Base-by-base conservation (phyloP, 2,113 vertebrate species). In the Vireo altiloquus region DNA sequence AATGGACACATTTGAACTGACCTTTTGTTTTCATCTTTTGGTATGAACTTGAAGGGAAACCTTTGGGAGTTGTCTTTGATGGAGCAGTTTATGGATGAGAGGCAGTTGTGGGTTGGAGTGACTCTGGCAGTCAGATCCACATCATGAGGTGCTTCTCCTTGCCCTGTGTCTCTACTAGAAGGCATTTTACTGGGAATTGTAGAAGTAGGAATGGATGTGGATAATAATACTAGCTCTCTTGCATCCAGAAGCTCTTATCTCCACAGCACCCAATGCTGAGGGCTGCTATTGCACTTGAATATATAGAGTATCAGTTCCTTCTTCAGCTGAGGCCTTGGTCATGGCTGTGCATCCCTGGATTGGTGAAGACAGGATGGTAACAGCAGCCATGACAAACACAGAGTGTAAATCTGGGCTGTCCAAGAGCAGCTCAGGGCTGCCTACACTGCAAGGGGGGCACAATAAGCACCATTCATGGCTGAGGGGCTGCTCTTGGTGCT, bases 251-350 rank as follows among this genome's bases (percentile, higher is more conserved):
- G 13, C 53, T 86, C 63, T 76, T 44, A 53, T 21, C 14, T 90
- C 39, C 57, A 18, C 7, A 63, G 47, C 3, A 2, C 18, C 12
- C 33, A 54, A 2, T 0, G 1, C 7, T 3, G 3, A 76, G 33
- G 53, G 40, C 70, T 93, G 52, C 21, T 66, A 11, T 19, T 75
- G 47, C 54, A 22, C 17, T 70, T 57, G 40, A 87, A 40, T 44
- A 9, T 31, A 52, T 3, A 49, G 33, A 69, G 11, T 33, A n/a
- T 46, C 37, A 49, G 50, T 24, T 81, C 54, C 31, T 89, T 80
- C 64, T 83, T 65, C 46, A 65, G 72, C 27, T 37, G 40, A 61
- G 46, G 56, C 40, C 17, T 46, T 57, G 40, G 37, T 69, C 77
- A 20, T 7, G 9, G 53, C 28, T 31, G 42, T 68, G 57, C 71